phyloP scores from a whole-genome alignment of 2,797 vertebrate genomes.

The Phrynocephalus forsythii region DNA sequence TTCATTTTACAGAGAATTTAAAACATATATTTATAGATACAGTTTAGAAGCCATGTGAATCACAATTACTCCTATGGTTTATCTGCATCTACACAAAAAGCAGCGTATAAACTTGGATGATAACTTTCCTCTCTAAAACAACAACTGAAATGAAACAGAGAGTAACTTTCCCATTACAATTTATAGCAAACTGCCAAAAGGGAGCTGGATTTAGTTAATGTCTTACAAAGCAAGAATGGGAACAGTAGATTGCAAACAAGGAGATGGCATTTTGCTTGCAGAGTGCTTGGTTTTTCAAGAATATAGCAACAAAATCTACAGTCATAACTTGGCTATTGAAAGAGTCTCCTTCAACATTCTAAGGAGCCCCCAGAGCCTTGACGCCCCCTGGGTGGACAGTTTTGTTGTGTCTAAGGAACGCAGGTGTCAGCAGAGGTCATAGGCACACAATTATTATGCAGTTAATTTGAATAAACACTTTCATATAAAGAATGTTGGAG shows the following conservation, averaged over 20 bases:
- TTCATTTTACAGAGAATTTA: background rate
- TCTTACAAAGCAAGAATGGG: constrained; percentile 27
- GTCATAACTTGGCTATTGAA: constrained; percentile 62
- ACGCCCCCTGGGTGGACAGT: constrained; percentile 67
- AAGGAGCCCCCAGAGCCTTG: constrained; percentile 52
- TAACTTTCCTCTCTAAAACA: background rate
- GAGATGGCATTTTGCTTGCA: constrained; percentile 45
- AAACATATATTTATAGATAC: too few relatives aligned
- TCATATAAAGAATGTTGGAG: constrained; percentile 70
- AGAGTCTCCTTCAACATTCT: constrained; percentile 66
- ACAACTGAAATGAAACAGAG: background rate
- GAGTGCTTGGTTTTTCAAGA: background rate
- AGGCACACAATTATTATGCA: constrained; percentile 74
- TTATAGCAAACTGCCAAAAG: too few relatives aligned
- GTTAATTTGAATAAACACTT: constrained; percentile 77
- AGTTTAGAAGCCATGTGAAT: too few relatives aligned
- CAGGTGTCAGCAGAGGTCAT: constrained; percentile 77
- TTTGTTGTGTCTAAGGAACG: constrained; percentile 73
- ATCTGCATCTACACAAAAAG: background rate
- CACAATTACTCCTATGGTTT: background rate
- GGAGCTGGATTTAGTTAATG: background rate
- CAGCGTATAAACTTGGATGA: background rate
- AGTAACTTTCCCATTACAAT: background rate
- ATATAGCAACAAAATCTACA: constrained; percentile 68
- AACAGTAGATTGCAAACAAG: constrained; percentile 50